Percentiles rank a stretch among this genome's conserved stretches.
These are phyloP conservation scores for Coracias cyanogaster DNA, from an alignment of 2,797 vertebrate genomes.

Conservation along the genomic window DNA sequence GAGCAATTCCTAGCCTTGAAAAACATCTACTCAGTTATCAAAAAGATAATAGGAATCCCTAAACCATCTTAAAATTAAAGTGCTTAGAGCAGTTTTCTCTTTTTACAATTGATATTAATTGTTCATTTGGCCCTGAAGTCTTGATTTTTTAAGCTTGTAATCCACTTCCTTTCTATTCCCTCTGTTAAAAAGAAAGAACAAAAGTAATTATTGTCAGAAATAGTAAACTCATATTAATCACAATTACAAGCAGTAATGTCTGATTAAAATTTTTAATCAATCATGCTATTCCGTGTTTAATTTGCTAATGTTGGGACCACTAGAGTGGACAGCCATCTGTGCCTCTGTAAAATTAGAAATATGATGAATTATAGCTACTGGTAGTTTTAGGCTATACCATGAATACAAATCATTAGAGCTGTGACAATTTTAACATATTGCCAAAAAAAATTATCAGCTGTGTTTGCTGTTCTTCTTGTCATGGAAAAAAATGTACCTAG, in stretches of 20 bases:
- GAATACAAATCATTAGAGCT: slow-evolving; percentile 55
- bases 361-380: slow-evolving; percentile 68
- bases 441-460: neutral
- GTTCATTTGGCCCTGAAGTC: slow-evolving; percentile 8
- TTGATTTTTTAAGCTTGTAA: slow-evolving; percentile 1
- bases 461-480: neutral
- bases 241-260: slow-evolving; percentile 64
- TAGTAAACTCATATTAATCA: slow-evolving; percentile 70
- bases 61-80: slow-evolving; percentile 3
- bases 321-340: slow-evolving; percentile 75
- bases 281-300: slow-evolving; percentile 62
- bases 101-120: neutral
- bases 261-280: slow-evolving; percentile 70
- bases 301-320: slow-evolving; percentile 48
- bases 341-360: slow-evolving; percentile 70
- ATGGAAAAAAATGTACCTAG: neutral
- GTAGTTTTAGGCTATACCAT: slow-evolving; percentile 12
- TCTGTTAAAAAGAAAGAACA: neutral
- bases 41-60: neutral
- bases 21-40: neutral
- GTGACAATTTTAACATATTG: neutral
- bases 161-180: neutral
- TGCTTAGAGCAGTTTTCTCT: neutral
- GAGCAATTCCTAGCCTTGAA: neutral
- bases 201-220: slow-evolving; percentile 61